A percentile compares a stretch with the other conserved stretches of the same genome.
phyloP scores from a whole-genome alignment of 1,140 invertebrate species.

The Orius laevigatus region DNA sequence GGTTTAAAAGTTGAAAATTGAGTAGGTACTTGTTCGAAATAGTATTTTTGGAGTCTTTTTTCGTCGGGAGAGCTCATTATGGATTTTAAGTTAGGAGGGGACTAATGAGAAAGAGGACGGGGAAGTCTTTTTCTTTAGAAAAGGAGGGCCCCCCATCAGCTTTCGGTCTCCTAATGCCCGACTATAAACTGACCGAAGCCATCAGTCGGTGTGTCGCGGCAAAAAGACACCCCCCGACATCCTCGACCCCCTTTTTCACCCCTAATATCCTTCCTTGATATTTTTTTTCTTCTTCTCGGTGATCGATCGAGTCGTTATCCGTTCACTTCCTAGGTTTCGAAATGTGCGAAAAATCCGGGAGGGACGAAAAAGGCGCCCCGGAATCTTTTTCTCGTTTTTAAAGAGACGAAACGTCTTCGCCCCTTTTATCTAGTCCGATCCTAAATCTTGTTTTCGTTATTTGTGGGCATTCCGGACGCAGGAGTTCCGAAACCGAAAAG shows the following conservation, averaged over 20 bases:
- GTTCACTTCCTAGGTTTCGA: not conserved
- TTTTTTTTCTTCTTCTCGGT: conserved; percentile 1
- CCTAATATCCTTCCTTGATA: not conserved
- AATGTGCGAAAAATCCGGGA: not conserved
- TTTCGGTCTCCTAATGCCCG: not conserved
- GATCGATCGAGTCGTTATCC: not conserved
- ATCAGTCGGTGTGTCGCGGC: not conserved
- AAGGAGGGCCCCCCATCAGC: not conserved
- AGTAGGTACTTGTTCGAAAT: too few relatives aligned
- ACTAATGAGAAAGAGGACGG: not conserved
- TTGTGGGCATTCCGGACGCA: too few relatives aligned
- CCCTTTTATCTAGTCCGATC: too few relatives aligned
- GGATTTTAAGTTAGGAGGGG: not conserved
- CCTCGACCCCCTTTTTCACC: not conserved
- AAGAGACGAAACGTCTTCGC: too few relatives aligned
- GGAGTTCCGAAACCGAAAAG: too few relatives aligned
- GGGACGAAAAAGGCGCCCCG: conserved; percentile 1
- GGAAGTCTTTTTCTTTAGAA: not conserved
- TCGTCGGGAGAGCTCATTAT: not conserved
- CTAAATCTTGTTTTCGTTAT: too few relatives aligned
- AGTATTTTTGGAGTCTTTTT: too few relatives aligned
- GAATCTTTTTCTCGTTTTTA: too few relatives aligned
- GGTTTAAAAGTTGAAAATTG: too few relatives aligned
- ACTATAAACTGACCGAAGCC: not conserved
- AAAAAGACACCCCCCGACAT: not conserved